A percentile compares a stretch with the other conserved stretches of the same genome.
Evolutionary conservation across 2,113 vertebrate genomes (phyloP).

Genomic region (Hydrochoerus hydrochaeris): DNA sequence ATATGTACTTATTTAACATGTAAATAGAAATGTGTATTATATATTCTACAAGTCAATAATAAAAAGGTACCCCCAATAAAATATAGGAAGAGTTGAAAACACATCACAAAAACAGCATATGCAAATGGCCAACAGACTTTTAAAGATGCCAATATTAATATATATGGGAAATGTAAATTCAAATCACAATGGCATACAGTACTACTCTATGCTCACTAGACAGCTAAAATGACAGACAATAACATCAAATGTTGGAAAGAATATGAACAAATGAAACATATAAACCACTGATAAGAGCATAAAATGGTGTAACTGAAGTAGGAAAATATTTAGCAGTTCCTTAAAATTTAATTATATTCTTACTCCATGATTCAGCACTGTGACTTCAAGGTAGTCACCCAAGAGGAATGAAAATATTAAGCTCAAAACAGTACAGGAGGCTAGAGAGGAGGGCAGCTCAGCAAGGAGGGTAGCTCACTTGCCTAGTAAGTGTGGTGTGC

Average conservation of each 20-base stretch:
- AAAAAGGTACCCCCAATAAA: not conserved
- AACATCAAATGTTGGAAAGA: not conserved
- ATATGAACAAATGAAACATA: not conserved
- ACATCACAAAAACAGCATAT: not conserved
- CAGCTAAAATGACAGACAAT: not conserved
- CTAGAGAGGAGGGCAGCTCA: not conserved
- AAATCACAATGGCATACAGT: not conserved
- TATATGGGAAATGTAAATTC: not conserved
- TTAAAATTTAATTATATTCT: not conserved
- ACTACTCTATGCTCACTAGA: not conserved
- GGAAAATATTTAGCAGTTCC: not conserved
- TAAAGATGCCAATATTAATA: not conserved
- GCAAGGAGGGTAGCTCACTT: not conserved
- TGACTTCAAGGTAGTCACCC: not conserved
- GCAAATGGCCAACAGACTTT: not conserved
- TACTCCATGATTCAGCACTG: not conserved
- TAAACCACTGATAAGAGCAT: not conserved
- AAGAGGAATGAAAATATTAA: not conserved
- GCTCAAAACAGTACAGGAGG: not conserved
- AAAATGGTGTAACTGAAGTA: not conserved
- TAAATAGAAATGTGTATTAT: rapidly evolving
- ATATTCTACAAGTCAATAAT: not conserved
- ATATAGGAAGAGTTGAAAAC: not conserved
- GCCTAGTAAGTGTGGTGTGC: not conserved
- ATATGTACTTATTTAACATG: too few species aligned